Percentiles rank a stretch among this genome's conserved stretches.
Evolutionary conservation across 2,888 invertebrate genomes (phyloP).

Genomic region (Acleris cristana): DNA sequence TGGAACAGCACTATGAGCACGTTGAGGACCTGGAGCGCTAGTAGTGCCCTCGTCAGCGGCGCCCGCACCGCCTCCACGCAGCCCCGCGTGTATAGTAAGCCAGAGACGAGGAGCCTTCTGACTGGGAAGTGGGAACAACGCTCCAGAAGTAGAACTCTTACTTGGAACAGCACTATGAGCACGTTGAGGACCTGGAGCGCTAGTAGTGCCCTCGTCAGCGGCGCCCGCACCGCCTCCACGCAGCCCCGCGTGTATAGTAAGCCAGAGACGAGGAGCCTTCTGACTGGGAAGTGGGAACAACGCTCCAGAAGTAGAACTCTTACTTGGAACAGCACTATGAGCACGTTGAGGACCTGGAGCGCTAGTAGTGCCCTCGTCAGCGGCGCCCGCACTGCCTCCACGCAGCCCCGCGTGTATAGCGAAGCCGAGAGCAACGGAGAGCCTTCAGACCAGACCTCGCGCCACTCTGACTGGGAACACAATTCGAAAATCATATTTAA

Average conservation of each 20-base stretch:
- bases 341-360: slow-evolving; percentile 62
- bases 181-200: slow-evolving; percentile 67
- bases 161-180: slow-evolving; percentile 46
- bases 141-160: no score
- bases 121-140: no score
- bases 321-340: slow-evolving; percentile 67
- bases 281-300: slow-evolving; percentile 44
- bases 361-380: slow-evolving; percentile 63
- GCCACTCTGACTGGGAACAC: slow-evolving; percentile 53
- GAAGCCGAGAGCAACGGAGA: slow-evolving; percentile 62
- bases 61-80: no score
- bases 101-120: no score
- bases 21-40: no score
- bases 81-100: no score
- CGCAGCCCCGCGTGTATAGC: slow-evolving; percentile 70
- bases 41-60: no score
- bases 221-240: slow-evolving; percentile 67
- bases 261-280: neutral
- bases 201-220: no score
- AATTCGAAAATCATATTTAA: neutral
- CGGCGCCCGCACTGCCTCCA: slow-evolving; percentile 68
- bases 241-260: slow-evolving; percentile 53
- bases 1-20: no score
- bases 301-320: slow-evolving; percentile 40
- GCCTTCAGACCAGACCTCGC: slow-evolving; percentile 52